Base-by-base conservation (phyloP, 1,140 invertebrate species). In the Pararge aegeria region DNA sequence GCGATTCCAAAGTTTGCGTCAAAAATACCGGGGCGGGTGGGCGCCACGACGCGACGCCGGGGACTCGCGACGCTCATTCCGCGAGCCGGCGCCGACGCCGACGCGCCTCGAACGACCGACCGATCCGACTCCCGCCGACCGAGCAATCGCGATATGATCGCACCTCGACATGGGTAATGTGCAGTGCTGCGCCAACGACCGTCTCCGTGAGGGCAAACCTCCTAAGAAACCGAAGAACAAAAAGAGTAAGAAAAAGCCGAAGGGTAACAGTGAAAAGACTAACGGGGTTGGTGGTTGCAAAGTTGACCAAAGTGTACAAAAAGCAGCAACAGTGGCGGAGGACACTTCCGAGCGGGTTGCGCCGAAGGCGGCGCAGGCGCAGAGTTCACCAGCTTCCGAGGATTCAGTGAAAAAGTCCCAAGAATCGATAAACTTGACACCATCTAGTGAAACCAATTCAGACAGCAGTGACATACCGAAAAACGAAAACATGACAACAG, bases 161-260 rank as follows among this genome's bases (percentile, higher is more conserved):
- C 69, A 71, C 75, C 64, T 70, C 80, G 86, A 82, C 69, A 89
- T 89, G 87, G 87, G 87, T 85, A 89, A 89, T 71, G 87, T 89
- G 83, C 87, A 89, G 82, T 89, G 87, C 83, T 89, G 87, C 84
- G 83, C 84, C 66, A 86, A 74, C 78, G 84, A 85, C 68, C 83
- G 75, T 65, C 77, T 83, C 70, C 72, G 62, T 68, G 70, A 81
- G 68, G 78, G 77, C 65, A 86, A 84, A 61, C 61, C 61, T 57
- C 75, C 73, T 20, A 83, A 85, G 50, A 83, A 85, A 49, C 72
- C 72, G 29, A 85, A 83, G 61, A 78, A 64, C 30, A 80, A 86
- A 34, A 74, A 79, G 61, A 86, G 67, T 55, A 66, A 71, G 52
- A 83, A 82, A 52, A 72, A 74, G 54, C 64, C 68, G 44, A 80